Conservation (phyloP, 2,888 invertebrate species). For the Teleogryllus oceanicus region DNA sequence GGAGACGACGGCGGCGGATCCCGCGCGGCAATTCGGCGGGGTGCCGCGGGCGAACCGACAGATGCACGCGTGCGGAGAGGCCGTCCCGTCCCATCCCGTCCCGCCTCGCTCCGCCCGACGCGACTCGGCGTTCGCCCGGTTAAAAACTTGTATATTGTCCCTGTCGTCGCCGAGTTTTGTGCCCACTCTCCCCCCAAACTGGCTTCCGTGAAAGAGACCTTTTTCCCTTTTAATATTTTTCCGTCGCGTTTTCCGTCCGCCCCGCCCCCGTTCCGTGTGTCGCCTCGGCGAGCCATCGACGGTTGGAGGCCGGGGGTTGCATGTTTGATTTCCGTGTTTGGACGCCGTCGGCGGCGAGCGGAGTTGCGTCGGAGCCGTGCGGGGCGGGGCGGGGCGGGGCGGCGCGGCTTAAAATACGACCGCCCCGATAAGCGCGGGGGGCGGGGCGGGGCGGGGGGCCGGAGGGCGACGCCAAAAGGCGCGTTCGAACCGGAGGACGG, state of each 20-base stretch:
- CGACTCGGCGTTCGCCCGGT: too few species aligned
- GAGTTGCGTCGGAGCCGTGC: not conserved
- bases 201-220: too few species aligned
- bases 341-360: not conserved
- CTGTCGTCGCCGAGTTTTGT: too few species aligned
- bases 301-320: not conserved
- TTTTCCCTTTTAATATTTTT: too few species aligned
- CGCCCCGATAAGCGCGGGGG: not conserved
- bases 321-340: not conserved
- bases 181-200: too few species aligned
- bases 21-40: not conserved
- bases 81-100: too few species aligned
- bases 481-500: too few species aligned
- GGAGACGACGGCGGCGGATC: not conserved
- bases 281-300: not conserved
- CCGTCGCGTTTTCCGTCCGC: not conserved
- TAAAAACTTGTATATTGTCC: too few species aligned
- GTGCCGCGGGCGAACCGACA: not conserved
- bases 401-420: conserved; percentile 7
- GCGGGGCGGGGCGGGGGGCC: not conserved
- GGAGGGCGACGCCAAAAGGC: not conserved
- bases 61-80: not conserved
- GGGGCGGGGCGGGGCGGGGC: not conserved
- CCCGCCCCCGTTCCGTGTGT: not conserved
- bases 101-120: too few species aligned